phyloP scores from a whole-genome alignment of 2,797 vertebrate species.

The Chiloscyllium punctatum region DNA sequence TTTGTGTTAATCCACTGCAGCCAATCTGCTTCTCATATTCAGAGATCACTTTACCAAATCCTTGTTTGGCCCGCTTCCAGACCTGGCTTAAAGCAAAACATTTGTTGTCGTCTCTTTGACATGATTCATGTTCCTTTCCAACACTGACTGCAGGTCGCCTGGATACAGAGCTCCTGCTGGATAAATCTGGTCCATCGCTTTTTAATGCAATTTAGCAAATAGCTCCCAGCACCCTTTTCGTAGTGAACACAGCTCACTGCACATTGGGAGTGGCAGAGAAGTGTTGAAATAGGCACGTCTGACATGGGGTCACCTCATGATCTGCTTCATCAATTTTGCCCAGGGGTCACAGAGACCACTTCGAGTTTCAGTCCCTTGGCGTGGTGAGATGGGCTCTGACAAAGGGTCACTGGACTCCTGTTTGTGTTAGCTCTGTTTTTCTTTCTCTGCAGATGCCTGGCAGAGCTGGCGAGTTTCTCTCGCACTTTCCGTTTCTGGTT shows the following conservation, averaged over 20 bases:
- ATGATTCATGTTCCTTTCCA: not conserved
- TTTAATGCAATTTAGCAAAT: not conserved
- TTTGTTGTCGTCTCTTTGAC: not conserved
- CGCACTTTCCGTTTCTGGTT: no score
- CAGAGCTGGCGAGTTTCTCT: no score
- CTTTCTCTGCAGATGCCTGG: no score
- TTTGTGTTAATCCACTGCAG: not conserved
- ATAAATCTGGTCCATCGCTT: not conserved
- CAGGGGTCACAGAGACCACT: no score
- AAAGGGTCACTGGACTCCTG: no score
- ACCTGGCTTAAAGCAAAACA: not conserved
- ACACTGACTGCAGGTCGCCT: not conserved
- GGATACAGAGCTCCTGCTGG: not conserved
- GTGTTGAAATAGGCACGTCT: not conserved
- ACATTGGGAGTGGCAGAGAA: not conserved
- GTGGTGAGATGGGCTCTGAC: no score
- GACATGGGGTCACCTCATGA: no score
- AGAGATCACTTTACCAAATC: not conserved
- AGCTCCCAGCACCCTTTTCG: not conserved
- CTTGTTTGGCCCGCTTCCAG: not conserved
- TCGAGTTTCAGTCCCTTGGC: no score
- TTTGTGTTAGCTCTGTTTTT: no score
- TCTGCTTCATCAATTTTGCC: no score
- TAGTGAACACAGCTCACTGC: not conserved
- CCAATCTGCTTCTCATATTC: conserved; percentile 7